Conservation (phyloP, 2,888 invertebrate genomes). For the Danaus chrysippus region DNA sequence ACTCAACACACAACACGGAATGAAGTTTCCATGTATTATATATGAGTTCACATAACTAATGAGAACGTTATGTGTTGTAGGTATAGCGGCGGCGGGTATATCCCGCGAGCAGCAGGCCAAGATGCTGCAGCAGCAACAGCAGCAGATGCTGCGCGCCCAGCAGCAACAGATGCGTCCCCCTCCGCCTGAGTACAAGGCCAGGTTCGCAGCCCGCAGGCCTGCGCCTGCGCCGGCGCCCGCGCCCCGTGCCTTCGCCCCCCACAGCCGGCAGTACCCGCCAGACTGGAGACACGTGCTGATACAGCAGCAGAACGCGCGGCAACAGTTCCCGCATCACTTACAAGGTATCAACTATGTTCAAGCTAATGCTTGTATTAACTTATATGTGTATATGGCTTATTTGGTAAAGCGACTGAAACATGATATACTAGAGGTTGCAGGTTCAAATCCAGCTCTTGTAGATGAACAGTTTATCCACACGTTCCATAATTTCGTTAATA, state of each 20-base stretch:
- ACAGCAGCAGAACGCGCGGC: conserved; percentile 75
- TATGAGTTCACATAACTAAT: no score
- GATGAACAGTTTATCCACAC: no score
- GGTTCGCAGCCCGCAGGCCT: conserved; percentile 65
- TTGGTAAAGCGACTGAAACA: no score
- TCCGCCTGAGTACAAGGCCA: conserved; percentile 91
- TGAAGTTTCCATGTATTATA: no score
- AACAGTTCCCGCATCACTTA: conserved; percentile 72
- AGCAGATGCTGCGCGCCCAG: conserved; percentile 81
- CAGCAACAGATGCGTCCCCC: conserved; percentile 83
- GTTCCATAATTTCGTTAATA: no score
- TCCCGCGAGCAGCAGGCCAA: conserved; percentile 83
- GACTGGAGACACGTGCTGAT: conserved; percentile 78
- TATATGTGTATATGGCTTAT: no score
- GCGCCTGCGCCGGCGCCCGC: conserved; percentile 44
- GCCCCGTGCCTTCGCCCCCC: conserved; percentile 47
- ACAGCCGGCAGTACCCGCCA: conserved; percentile 67
- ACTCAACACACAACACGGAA: no score
- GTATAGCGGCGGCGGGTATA: conserved; percentile 68
- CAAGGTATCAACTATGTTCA: conserved; percentile 52
- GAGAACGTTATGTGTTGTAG: conserved; percentile 36
- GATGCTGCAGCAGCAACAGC: conserved; percentile 83
- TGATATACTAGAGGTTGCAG: no score
- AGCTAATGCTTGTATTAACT: not conserved
- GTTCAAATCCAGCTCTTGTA: no score